Percentiles rank a stretch among this genome's conserved stretches.
Evolutionary conservation across 2,888 invertebrate species (phyloP).

Genomic region (Synanthedon formicaeformis): DNA sequence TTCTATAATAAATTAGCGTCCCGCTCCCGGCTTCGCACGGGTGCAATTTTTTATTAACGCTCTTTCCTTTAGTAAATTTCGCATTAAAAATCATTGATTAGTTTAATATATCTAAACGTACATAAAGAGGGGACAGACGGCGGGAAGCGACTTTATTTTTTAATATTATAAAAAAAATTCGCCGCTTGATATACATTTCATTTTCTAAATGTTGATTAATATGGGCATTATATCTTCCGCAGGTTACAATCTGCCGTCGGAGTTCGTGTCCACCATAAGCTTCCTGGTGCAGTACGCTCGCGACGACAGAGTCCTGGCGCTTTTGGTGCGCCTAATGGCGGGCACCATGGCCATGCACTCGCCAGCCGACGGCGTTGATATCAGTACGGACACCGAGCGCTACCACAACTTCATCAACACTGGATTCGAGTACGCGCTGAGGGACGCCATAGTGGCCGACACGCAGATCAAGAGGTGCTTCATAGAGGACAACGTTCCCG

Average conservation of each 20-base stretch:
- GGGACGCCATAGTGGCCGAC: conserved; percentile 48
- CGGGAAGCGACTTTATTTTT: too few species aligned
- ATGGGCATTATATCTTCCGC: conserved; percentile 6
- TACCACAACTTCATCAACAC: conserved; percentile 47
- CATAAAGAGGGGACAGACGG: too few species aligned
- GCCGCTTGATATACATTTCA: too few species aligned
- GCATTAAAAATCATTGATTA: too few species aligned
- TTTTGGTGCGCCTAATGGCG: conserved; percentile 72
- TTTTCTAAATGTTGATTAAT: too few species aligned
- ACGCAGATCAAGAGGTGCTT: conserved; percentile 46
- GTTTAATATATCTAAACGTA: too few species aligned
- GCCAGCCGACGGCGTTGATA: conserved; percentile 41
- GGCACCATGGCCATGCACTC: conserved; percentile 68
- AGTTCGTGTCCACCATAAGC: conserved; percentile 72
- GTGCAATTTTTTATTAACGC: too few species aligned
- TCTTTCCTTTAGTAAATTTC: too few species aligned
- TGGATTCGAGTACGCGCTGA: conserved; percentile 51
- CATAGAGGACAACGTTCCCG: conserved; percentile 26
- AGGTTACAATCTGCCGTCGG: conserved; percentile 73
- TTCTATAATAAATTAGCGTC: too few species aligned
- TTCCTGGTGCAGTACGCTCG: conserved; percentile 72
- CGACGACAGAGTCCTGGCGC: conserved; percentile 69
- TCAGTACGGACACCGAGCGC: conserved; percentile 44
- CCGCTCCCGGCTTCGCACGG: too few species aligned
- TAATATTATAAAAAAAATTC: too few species aligned